Evolutionary conservation across 1,140 invertebrate genomes (phyloP).

Genomic region (Lepidurus arcticus): DNA sequence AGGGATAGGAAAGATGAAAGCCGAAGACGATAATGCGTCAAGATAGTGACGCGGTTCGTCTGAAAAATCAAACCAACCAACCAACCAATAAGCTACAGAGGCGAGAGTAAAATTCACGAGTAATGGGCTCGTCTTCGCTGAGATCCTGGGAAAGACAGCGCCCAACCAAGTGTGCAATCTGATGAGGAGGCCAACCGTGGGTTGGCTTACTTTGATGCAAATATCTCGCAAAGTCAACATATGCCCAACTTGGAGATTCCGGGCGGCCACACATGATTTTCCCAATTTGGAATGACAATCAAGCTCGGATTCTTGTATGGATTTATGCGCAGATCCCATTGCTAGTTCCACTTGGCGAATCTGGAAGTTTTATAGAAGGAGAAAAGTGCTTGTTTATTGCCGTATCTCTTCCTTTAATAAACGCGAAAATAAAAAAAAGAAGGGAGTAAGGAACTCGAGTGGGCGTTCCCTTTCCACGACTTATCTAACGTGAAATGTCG

Average conservation of each 20-base stretch:
- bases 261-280: slow-evolving; percentile 63
- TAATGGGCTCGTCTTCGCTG: slow-evolving; percentile 28
- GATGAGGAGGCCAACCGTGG: slow-evolving; percentile 47
- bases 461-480: slow-evolving; percentile 67
- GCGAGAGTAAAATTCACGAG: background rate
- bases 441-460: slow-evolving; percentile 62
- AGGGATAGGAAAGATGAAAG: no score
- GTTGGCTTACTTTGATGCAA: slow-evolving; percentile 67
- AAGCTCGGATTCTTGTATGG: slow-evolving; percentile 54
- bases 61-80: no score
- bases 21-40: no score
- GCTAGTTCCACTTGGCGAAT: slow-evolving; percentile 57
- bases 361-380: background rate
- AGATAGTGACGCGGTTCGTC: no score
- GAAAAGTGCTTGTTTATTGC: background rate
- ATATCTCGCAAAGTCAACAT: slow-evolving; percentile 53
- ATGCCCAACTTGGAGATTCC: slow-evolving; percentile 52
- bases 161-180: slow-evolving; percentile 26
- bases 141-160: background rate
- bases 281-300: slow-evolving; percentile 63
- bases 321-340: slow-evolving; percentile 56
- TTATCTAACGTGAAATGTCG: slow-evolving; percentile 71
- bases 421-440: slow-evolving; percentile 20
- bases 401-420: background rate
- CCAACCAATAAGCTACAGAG: background rate